Base-by-base conservation (phyloP, 2,797 vertebrate species). In the Schizothorax lantsangensis region DNA sequence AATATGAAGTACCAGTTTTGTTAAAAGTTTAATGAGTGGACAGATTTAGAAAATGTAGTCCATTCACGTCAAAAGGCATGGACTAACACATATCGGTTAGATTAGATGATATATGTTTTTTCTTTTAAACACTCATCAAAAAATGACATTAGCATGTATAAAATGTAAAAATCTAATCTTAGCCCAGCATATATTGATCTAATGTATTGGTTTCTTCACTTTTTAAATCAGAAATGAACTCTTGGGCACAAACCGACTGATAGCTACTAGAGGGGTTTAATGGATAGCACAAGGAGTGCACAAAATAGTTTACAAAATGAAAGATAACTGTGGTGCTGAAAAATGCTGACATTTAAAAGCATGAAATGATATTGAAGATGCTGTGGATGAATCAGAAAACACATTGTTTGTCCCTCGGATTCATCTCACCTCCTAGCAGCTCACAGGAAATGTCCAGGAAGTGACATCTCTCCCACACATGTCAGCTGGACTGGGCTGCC, bases 361-460 rank as follows among this genome's bases (percentile, higher is more conserved):
- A 6, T 40, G 10, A 11, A 30, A 75, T 75, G 0, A 75, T 33
- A 33, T 47, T 33, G 26, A 75, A 52, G 45, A 49, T 5, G 17
- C 21, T 33, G 49, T n/a, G 49, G 33, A 8, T 78, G 11, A 2
- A 36, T 57, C 49, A 57, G 3, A 5, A 38, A n/a, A 57, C 0
- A 45, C 4, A 7, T 47, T 15, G 15, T 73, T 79, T 80, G 66
- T 15, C 33, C 49, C 45, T 33, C 43, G 69, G 62, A 45, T 45
- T 71, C 57, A 26, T 30, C 19, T 80, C 9, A 30, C 54, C 38
- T 72, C 77, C 69, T 75, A 45, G n/a, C 14, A 57, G 52, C 49
- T 17, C 52, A n/a, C 57, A 74, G 66, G 72, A 85, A 78, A 26
- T 64, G 73, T 21, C 52, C 75, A 54, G 52, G 45, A 47, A 83